phyloP scores from a whole-genome alignment of 2,113 vertebrate species.

The Thryonomys swinderianus region DNA sequence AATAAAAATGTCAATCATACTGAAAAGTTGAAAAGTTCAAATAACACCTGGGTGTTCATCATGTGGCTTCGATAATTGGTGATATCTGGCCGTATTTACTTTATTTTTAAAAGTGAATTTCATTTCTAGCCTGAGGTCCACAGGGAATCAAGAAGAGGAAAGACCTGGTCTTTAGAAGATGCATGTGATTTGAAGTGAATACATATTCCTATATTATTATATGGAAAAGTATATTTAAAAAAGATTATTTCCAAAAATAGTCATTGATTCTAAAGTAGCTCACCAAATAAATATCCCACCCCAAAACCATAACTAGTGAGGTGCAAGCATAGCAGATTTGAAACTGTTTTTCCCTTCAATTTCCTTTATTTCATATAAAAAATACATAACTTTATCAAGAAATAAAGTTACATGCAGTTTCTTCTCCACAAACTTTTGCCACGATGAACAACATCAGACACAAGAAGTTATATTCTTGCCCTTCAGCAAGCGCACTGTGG shows the following conservation, averaged over 20 bases:
- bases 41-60: not conserved
- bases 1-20: not conserved
- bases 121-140: not conserved
- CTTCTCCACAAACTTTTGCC: not conserved
- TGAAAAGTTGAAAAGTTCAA: not conserved
- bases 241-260: not conserved
- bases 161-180: not conserved
- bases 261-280: not conserved
- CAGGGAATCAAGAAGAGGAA: not conserved
- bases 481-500: not conserved
- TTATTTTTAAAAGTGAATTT: constrained; percentile 12
- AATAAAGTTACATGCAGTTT: not conserved
- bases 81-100: not conserved
- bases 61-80: not conserved
- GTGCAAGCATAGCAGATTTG: not conserved
- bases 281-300: not conserved
- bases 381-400: not conserved
- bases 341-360: not conserved
- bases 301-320: not conserved
- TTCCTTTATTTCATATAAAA: constrained; percentile 17
- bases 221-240: not conserved
- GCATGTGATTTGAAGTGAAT: not conserved
- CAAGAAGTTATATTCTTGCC: not conserved
- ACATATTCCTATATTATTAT: constrained; percentile 5
- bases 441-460: not conserved